Conservation (phyloP, 2,797 vertebrate species). For the Ceyx erithaca region DNA sequence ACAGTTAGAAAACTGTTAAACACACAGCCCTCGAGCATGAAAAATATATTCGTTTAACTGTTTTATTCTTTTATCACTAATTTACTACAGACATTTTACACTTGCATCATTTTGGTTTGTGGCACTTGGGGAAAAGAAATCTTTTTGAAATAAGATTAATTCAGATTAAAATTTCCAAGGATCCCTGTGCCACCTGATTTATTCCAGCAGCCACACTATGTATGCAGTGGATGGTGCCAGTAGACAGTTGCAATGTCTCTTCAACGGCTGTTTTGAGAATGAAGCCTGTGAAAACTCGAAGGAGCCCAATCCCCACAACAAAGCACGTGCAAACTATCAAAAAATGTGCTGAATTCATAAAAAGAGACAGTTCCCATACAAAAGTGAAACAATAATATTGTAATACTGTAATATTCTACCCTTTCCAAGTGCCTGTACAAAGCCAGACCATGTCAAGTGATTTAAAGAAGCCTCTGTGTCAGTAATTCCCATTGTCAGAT, state of each 20-base stretch:
- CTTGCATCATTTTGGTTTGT: conserved; percentile 49
- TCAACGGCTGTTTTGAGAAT: neutral
- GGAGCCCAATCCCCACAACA: neutral
- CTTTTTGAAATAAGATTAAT: conserved; percentile 51
- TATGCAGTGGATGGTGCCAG: neutral
- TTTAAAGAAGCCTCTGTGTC: neutral
- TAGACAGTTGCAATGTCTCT: neutral
- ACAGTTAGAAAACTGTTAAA: conserved; percentile 79
- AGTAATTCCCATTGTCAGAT: accelerated
- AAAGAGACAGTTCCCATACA: neutral
- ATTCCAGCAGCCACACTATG: neutral
- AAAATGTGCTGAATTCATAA: neutral
- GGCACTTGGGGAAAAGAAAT: conserved; percentile 30
- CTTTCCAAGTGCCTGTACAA: neutral
- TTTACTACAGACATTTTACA: conserved; percentile 62
- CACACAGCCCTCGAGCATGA: conserved; percentile 71
- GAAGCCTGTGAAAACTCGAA: neutral
- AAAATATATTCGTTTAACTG: conserved; percentile 73
- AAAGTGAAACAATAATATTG: neutral
- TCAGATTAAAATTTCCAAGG: neutral
- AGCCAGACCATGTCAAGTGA: neutral
- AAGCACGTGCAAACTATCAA: neutral
- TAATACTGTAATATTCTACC: neutral
- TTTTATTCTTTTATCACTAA: conserved; percentile 77
- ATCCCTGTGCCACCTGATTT: neutral